Conservation (phyloP, 2,113 vertebrate species). For the Clarias gariepinus region DNA sequence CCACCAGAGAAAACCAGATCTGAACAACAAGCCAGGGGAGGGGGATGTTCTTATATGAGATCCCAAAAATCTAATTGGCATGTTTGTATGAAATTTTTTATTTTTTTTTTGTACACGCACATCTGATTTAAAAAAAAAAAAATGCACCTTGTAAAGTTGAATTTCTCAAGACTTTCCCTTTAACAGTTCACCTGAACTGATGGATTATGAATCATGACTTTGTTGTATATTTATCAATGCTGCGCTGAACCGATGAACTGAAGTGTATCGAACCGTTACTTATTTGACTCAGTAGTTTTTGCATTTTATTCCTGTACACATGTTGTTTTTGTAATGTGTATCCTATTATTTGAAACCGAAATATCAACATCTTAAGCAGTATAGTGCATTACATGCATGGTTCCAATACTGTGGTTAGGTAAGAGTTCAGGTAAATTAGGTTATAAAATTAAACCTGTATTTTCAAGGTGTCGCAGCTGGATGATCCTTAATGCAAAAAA, state of each 20-base stretch:
- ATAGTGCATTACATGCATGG: background rate
- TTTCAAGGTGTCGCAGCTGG: background rate
- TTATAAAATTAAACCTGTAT: background rate
- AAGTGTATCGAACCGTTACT: background rate
- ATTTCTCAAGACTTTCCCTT: background rate
- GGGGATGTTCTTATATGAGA: too few relatives aligned
- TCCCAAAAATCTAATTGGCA: too few relatives aligned
- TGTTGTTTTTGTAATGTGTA: background rate
- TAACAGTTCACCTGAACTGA: background rate
- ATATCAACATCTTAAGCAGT: background rate
- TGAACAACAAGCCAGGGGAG: too few relatives aligned
- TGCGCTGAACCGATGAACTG: background rate
- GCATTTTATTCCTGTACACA: background rate
- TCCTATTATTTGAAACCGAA: background rate
- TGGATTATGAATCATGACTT: background rate
- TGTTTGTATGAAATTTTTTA: too few relatives aligned
- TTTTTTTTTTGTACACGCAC: too few relatives aligned
- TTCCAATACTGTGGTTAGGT: background rate
- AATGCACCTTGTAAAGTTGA: background rate
- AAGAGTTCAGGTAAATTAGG: background rate
- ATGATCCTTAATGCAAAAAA: background rate
- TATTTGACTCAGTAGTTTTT: background rate
- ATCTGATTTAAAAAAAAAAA: background rate
- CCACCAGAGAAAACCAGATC: too few relatives aligned
- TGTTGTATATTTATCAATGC: background rate